Conservation (phyloP, 2,113 vertebrate species). For the cat (Felis catus) region DNA sequence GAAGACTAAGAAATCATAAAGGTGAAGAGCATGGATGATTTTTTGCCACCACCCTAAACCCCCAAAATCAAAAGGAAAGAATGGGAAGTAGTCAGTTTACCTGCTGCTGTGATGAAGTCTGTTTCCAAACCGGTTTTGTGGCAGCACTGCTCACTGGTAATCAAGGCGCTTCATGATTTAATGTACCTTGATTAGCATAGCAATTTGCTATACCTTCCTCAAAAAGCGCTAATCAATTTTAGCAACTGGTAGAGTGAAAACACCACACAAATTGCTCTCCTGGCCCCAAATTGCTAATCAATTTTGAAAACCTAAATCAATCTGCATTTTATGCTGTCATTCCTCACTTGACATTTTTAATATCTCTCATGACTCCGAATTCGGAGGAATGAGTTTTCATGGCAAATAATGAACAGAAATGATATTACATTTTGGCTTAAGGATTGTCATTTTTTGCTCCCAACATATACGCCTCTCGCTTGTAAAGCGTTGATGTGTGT, state of each 20-base stretch:
- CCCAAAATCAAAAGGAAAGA: background rate
- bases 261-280: slow-evolving; percentile 62
- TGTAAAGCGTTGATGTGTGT: background rate
- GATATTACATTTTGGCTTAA: background rate
- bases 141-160: slow-evolving; percentile 68
- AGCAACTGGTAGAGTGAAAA: slow-evolving; percentile 75
- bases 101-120: background rate
- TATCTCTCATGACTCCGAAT: slow-evolving; percentile 71
- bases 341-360: slow-evolving; percentile 72
- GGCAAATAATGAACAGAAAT: slow-evolving; percentile 62
- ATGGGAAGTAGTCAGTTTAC: background rate
- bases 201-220: slow-evolving; percentile 70
- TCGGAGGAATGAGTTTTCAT: slow-evolving; percentile 51
- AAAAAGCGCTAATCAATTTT: slow-evolving; percentile 82
- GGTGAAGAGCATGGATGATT: background rate
- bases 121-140: slow-evolving; percentile 59
- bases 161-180: slow-evolving; percentile 79
- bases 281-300: slow-evolving; percentile 74
- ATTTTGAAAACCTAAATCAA: slow-evolving; percentile 79
- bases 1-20: background rate
- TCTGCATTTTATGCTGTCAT: slow-evolving; percentile 67
- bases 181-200: slow-evolving; percentile 81
- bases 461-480: background rate
- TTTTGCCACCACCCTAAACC: background rate
- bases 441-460: background rate